A percentile compares a stretch with the other conserved stretches of the same genome.
phyloP scores from a whole-genome alignment of 2,113 vertebrate genomes.

The Solea senegalensis region DNA sequence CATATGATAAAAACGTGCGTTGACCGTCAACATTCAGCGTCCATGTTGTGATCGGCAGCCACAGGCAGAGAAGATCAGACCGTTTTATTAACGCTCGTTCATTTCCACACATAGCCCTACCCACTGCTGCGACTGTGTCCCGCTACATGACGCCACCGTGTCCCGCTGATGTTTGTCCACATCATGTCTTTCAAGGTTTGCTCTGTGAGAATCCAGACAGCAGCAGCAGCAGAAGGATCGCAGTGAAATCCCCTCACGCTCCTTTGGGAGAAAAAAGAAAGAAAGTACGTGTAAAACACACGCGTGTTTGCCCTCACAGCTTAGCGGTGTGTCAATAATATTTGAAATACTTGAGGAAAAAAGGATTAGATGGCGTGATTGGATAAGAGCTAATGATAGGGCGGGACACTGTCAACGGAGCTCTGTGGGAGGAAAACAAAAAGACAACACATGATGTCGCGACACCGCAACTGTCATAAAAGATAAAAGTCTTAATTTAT shows the following conservation, averaged over 20 bases:
- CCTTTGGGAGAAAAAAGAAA: conserved; percentile 19
- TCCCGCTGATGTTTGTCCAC: too few relatives aligned
- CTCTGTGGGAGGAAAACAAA: not conserved
- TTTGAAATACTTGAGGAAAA: conserved; percentile 43
- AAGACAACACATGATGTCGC: not conserved
- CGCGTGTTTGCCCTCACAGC: not conserved
- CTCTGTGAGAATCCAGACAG: not conserved
- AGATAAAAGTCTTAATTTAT: not conserved
- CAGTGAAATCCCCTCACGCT: not conserved
- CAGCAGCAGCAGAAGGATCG: not conserved
- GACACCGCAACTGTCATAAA: not conserved
- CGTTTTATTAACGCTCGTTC: not conserved
- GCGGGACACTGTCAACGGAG: conserved; percentile 48
- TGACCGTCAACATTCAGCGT: not conserved
- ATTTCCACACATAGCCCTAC: not conserved
- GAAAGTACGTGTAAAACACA: not conserved
- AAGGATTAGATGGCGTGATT: conserved; percentile 36
- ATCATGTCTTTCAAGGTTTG: not conserved
- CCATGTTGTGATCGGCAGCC: not conserved
- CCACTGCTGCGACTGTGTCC: not conserved
- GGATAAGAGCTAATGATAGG: conserved; percentile 23
- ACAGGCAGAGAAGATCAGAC: not conserved
- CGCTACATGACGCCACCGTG: not conserved
- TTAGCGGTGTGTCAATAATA: not conserved
- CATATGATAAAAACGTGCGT: not conserved